These are phyloP conservation scores for Hetaerina titia DNA, from an alignment of 2,888 invertebrate species.

Conservation along the genomic window DNA sequence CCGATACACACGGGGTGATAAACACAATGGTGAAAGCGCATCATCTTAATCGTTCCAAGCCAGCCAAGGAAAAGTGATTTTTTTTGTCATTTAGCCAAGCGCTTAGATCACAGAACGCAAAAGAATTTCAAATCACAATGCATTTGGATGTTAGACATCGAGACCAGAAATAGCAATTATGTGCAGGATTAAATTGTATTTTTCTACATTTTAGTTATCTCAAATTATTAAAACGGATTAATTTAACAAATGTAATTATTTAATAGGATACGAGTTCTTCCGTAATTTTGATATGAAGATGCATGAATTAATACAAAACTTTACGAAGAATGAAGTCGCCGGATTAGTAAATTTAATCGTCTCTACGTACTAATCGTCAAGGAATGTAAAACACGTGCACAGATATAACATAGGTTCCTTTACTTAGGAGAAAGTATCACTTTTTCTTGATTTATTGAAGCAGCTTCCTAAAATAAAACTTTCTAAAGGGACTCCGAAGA, in stretches of 20 bases:
- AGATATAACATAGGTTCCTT: too few relatives aligned
- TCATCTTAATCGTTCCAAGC: background rate
- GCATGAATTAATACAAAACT: background rate
- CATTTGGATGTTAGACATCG: background rate
- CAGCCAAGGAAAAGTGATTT: slow-evolving; percentile 4
- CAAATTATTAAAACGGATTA: background rate
- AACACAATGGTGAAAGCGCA: slow-evolving; percentile 22
- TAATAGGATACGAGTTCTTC: background rate
- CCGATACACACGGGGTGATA: background rate
- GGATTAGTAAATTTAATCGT: too few relatives aligned
- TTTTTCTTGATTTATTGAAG: background rate
- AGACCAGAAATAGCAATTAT: background rate
- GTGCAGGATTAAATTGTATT: background rate
- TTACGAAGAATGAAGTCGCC: background rate
- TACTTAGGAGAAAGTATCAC: too few relatives aligned
- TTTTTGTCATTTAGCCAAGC: background rate
- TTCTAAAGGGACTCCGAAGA: background rate
- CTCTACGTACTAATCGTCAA: too few relatives aligned
- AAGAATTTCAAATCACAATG: background rate
- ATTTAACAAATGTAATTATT: background rate
- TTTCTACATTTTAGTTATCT: background rate
- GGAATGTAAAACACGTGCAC: background rate
- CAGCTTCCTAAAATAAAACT: background rate
- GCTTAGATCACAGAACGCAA: background rate
- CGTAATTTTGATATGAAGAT: background rate